A percentile compares a stretch with the other conserved stretches of the same genome.
Conservation (phyloP, 2,888 invertebrate genomes). For the Mimachlamys varia region DNA sequence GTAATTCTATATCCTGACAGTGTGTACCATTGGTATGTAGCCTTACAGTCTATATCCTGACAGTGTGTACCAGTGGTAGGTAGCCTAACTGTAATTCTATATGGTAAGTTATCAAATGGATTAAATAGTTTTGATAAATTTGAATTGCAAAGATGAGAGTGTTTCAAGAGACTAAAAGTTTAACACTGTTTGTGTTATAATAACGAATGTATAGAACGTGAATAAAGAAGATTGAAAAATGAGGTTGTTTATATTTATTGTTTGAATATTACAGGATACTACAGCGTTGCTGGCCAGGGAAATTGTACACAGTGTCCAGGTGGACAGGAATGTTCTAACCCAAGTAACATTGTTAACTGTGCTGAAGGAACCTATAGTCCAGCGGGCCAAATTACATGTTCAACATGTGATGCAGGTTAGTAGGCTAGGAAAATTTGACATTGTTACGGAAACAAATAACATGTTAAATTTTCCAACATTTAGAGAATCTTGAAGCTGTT, state of each 20-base stretch:
- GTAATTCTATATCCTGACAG: too few species aligned
- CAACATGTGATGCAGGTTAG: slow-evolving; percentile 16
- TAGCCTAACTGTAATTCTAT: not conserved
- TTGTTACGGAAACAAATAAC: too few species aligned
- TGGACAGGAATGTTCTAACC: slow-evolving; percentile 61
- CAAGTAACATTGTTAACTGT: slow-evolving; percentile 37
- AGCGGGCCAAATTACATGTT: slow-evolving; percentile 40
- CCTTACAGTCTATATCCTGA: too few species aligned
- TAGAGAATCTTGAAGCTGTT: too few species aligned
- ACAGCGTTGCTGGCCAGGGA: slow-evolving; percentile 42
- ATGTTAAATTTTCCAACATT: too few species aligned
- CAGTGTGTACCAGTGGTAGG: too few species aligned
- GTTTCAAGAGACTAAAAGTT: too few species aligned
- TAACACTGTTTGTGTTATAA: too few species aligned
- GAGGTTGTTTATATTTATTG: not conserved
- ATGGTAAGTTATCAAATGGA: too few species aligned
- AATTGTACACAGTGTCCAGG: slow-evolving; percentile 60
- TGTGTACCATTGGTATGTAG: too few species aligned
- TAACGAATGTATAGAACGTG: not conserved
- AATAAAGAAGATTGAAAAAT: not conserved
- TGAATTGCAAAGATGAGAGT: too few species aligned
- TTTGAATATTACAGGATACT: slow-evolving; percentile 40
- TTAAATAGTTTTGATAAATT: too few species aligned
- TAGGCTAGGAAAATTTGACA: not conserved
- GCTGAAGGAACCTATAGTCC: slow-evolving; percentile 49